A percentile compares a stretch with the other conserved stretches of the same genome.
Evolutionary conservation across 2,797 vertebrate genomes (phyloP).

Genomic region (Cryptoprocta ferox): DNA sequence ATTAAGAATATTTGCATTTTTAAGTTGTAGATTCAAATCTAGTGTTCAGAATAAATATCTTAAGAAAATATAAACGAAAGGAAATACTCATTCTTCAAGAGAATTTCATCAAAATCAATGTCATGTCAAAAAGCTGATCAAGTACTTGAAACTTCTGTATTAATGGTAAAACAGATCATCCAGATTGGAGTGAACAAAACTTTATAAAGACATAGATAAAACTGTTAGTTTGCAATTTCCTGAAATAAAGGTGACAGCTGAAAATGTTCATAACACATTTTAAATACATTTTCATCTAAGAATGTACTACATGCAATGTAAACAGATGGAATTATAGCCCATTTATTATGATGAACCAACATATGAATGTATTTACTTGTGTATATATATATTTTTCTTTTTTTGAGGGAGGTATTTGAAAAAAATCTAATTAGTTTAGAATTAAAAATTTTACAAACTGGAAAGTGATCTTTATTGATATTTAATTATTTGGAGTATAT

Average conservation of each 20-base stretch:
- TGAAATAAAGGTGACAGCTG: constrained; percentile 59
- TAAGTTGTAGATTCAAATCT: neutral
- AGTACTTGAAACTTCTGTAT: neutral
- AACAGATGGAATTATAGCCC: constrained; percentile 68
- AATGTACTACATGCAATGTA: constrained; percentile 74
- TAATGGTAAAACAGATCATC: neutral
- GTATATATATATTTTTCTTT: neutral
- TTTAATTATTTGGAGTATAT: constrained; percentile 33
- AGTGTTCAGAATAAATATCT: neutral
- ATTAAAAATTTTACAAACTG: constrained; percentile 44
- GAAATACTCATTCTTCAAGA: neutral
- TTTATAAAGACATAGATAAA: constrained; percentile 39
- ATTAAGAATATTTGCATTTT: neutral
- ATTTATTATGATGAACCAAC: constrained; percentile 75
- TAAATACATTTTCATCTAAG: constrained; percentile 61
- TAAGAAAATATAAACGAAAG: constrained; percentile 17
- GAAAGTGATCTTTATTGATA: constrained; percentile 50
- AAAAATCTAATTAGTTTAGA: neutral
- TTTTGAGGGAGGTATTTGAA: neutral
- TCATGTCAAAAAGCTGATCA: neutral
- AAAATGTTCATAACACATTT: neutral
- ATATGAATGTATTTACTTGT: constrained; percentile 28
- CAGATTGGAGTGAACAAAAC: neutral
- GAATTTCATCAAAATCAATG: constrained; percentile 25
- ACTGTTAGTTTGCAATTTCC: constrained; percentile 59